phyloP scores from a whole-genome alignment of 2,888 invertebrate species.

The Enchytraeus crypticus region DNA sequence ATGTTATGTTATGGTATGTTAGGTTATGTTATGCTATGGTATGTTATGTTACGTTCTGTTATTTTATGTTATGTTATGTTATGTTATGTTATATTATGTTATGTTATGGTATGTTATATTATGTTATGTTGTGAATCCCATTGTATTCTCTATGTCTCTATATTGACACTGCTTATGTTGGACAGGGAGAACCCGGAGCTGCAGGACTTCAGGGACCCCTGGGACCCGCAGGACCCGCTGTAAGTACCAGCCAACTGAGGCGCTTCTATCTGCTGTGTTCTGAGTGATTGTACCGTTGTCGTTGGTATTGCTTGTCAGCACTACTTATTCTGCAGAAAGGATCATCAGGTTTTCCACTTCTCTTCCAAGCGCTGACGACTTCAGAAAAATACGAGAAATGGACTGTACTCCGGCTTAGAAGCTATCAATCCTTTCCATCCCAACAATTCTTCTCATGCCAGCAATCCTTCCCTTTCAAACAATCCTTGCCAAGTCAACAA shows the following conservation, averaged over 20 bases:
- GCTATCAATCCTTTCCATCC: too few relatives aligned
- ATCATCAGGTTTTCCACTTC: background rate
- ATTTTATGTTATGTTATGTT: too few relatives aligned
- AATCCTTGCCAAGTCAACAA: too few relatives aligned
- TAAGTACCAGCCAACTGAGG: constrained; percentile 3
- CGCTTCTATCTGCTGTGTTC: background rate
- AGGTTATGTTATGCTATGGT: too few relatives aligned
- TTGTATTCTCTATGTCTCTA: too few relatives aligned
- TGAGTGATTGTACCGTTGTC: background rate
- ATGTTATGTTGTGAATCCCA: too few relatives aligned
- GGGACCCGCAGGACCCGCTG: constrained; percentile 20
- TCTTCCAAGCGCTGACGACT: background rate
- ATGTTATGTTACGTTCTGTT: too few relatives aligned
- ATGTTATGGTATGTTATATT: too few relatives aligned
- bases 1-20: too few relatives aligned
- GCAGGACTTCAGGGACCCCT: constrained; percentile 15
- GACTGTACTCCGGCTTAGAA: background rate
- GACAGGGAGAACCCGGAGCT: constrained; percentile 19
- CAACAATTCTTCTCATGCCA: too few relatives aligned
- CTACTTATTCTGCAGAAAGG: background rate
- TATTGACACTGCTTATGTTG: background rate
- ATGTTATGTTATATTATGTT: too few relatives aligned
- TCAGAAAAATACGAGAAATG: background rate
- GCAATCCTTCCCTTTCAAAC: too few relatives aligned
- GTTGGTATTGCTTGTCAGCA: background rate